These are phyloP conservation scores for Elmis aenea DNA, from an alignment of 2,888 invertebrate species.

Conservation along the genomic window DNA sequence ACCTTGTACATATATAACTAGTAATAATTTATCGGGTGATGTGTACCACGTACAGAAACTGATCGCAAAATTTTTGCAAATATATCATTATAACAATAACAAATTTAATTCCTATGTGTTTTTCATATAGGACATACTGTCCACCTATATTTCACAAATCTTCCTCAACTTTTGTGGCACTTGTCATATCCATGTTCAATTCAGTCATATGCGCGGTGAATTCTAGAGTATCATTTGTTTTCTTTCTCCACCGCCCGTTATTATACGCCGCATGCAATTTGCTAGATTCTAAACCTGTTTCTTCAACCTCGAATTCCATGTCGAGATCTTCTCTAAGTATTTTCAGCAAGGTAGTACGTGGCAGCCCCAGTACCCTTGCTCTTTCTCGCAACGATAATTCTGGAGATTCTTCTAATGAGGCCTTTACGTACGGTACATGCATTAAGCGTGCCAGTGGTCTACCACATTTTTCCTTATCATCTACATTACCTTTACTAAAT, in stretches of 20 bases:
- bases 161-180: neutral
- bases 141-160: neutral
- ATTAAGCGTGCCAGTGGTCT: constrained; percentile 38
- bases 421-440: constrained; percentile 42
- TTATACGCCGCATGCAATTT: constrained; percentile 31
- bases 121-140: no score
- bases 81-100: constrained; percentile 32
- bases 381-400: constrained; percentile 45
- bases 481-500: constrained; percentile 45
- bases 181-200: neutral
- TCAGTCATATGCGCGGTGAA: no score
- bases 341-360: constrained; percentile 45
- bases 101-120: no score
- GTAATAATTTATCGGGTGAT: constrained; percentile 40
- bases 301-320: constrained; percentile 35
- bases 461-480: constrained; percentile 45
- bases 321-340: constrained; percentile 42
- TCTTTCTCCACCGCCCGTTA: constrained; percentile 33
- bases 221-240: constrained; percentile 8
- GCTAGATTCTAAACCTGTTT: constrained; percentile 25
- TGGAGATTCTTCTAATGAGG: constrained; percentile 42
- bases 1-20: constrained; percentile 44
- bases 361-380: constrained; percentile 41
- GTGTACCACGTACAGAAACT: constrained; percentile 35
- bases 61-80: constrained; percentile 40